Evolutionary conservation across 1,140 invertebrate species (phyloP), one percentile per base, ranked within the genome.

Genomic region (Planococcus citri): DNA sequence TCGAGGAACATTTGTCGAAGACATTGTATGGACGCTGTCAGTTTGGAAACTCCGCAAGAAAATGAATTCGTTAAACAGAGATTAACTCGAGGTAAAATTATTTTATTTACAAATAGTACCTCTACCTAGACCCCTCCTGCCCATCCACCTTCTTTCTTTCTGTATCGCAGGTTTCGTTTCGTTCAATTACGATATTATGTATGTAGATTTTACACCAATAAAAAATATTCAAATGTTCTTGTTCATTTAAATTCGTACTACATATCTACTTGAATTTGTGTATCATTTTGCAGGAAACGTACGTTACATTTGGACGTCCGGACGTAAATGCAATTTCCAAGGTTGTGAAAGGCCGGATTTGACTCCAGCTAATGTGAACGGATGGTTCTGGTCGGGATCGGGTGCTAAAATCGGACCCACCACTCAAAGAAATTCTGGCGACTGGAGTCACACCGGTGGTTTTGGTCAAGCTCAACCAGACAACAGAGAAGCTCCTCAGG

Each of bases 351-450:
- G 91, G 69, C 82, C 88, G 27, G 92, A 94, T 77, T 81, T 94
- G 71, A 89, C 93, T 80, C 92, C 92, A 0, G 86, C 88, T 69
- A 91, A 94, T 75, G 82, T 92, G 38, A 94, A 94, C 78, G 92
- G 92, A 71, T 94, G 91, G 91, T 94, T 94, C 84, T 94, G 91
- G 91, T 91, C 89, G 20, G 92, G 91, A 71, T 92, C 90, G 1
- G 90, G 90, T 9, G 90, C 87, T 60, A 92, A 93, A 80, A 91
- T 94, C 73, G 90, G 91, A 58, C 86, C 91, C 38, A 93, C 90
- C 22, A 91, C 87, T 27, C 88, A 92, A 77, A 83, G 90, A 70
- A 92, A 92, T 78, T 86, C 88, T 38, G 91, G 91, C 14, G 91
- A 92, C 76, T 94, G 92, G 92, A 91, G 89, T 73, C 80, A 83